Percentiles rank a stretch among this genome's conserved stretches.
Evolutionary conservation across 2,113 vertebrate species (phyloP).

Genomic region (Phylloscopus trochiloides): DNA sequence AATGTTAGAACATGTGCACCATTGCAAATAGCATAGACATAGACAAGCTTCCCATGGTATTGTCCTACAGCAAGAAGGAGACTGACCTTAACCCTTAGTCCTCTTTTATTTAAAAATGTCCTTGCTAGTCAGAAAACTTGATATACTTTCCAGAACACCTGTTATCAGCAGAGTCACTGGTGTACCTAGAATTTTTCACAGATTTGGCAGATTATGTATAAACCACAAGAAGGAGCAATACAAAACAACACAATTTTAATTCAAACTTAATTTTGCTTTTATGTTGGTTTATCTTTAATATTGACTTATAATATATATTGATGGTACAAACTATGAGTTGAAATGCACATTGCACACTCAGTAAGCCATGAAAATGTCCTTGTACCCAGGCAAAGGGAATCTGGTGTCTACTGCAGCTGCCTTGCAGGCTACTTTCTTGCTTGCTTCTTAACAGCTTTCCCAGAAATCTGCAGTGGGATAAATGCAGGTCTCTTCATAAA

Average conservation of each 20-base stretch:
- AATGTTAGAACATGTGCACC: conserved; percentile 26
- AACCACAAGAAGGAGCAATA: background rate
- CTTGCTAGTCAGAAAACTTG: background rate
- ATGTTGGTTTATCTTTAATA: background rate
- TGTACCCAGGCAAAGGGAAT: background rate
- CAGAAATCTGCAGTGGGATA: background rate
- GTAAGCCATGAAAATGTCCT: background rate
- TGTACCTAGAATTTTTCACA: background rate
- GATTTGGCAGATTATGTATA: background rate
- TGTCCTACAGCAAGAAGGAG: background rate
- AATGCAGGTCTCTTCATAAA: background rate
- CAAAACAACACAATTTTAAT: background rate
- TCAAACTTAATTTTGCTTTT: background rate
- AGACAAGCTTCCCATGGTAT: background rate
- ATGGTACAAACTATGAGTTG: background rate
- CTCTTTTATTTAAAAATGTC: conserved; percentile 5
- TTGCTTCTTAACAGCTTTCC: background rate
- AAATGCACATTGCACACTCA: background rate
- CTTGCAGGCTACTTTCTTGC: background rate
- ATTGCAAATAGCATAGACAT: background rate
- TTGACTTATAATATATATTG: background rate
- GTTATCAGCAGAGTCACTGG: background rate
- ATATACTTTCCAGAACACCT: background rate
- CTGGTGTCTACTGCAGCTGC: background rate
- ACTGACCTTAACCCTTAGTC: conserved; percentile 16